These are phyloP conservation scores for Nerophis ophidion DNA, from an alignment of 2,113 vertebrate species.

Conservation along the genomic window DNA sequence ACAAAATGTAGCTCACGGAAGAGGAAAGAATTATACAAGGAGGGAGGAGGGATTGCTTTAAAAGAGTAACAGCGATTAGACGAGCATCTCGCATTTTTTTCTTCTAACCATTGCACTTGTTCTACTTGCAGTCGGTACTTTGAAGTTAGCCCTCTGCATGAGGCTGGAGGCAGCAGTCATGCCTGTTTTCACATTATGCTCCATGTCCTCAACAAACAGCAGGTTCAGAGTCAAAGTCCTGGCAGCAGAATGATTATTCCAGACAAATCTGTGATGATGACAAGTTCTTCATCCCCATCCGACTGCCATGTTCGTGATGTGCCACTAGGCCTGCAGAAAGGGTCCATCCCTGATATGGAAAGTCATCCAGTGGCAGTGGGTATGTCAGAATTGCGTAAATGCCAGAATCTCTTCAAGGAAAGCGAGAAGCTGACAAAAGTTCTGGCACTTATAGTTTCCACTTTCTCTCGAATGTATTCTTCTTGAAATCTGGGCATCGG, in stretches of 20 bases:
- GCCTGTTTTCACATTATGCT: constrained; percentile 28
- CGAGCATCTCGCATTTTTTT: constrained; percentile 21
- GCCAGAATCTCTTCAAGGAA: constrained; percentile 17
- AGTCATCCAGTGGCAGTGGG: constrained; percentile 45
- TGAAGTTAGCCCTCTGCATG: constrained; percentile 11
- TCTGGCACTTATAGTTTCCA: constrained; percentile 14
- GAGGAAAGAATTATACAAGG: constrained; percentile 46
- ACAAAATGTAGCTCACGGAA: constrained; percentile 20
- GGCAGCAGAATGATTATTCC: constrained; percentile 1
- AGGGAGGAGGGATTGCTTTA: constrained; percentile 46
- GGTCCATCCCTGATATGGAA: constrained; percentile 10
- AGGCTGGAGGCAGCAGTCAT: constrained; percentile 22
- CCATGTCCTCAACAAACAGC: constrained; percentile 3
- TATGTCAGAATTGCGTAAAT: constrained; percentile 25
- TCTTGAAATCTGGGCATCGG: constrained; percentile 10
- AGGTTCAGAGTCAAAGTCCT: background rate
- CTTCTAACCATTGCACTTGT: constrained; percentile 36
- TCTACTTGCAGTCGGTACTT: constrained; percentile 4
- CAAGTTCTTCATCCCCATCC: constrained; percentile 19
- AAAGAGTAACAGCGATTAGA: constrained; percentile 34
- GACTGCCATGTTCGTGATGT: background rate
- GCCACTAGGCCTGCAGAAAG: constrained; percentile 19
- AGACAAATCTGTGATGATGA: constrained; percentile 16
- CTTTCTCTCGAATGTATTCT: constrained; percentile 12
- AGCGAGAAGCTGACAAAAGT: constrained; percentile 10